phyloP scores from a whole-genome alignment of 2,113 vertebrate genomes.

The Delphinus delphis region DNA sequence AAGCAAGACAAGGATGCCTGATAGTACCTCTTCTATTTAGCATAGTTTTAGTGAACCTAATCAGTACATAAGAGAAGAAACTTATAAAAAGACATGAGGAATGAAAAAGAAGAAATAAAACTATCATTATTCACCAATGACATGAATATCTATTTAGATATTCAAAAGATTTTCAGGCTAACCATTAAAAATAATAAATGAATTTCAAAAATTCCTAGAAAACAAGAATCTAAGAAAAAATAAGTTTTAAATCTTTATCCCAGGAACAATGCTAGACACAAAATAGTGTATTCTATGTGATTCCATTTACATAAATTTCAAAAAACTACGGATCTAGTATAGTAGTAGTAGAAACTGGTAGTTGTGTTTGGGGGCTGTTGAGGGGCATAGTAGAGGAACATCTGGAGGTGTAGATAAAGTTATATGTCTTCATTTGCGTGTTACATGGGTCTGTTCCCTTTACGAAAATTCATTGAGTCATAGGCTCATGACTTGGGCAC shows the following conservation, averaged over 20 bases:
- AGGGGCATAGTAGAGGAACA: not conserved
- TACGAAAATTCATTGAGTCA: not conserved
- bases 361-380: not conserved
- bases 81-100: not conserved
- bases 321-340: not conserved
- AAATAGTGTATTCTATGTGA: not conserved
- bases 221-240: not conserved
- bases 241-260: not conserved
- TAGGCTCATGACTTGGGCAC: not conserved
- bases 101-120: not conserved
- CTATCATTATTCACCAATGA: not conserved
- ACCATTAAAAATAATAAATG: no score
- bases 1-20: not conserved
- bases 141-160: not conserved
- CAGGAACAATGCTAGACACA: not conserved
- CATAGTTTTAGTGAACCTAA: not conserved
- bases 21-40: not conserved
- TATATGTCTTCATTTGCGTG: not conserved
- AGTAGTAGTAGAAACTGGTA: not conserved
- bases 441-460: not conserved
- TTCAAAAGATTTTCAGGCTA: no score
- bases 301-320: not conserved
- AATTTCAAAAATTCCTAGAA: not conserved
- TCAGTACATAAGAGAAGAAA: not conserved
- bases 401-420: not conserved